Percentiles rank a stretch among this genome's conserved stretches.
Evolutionary conservation across 2,888 invertebrate species (phyloP).

Genomic region (Nymphalis urticae): DNA sequence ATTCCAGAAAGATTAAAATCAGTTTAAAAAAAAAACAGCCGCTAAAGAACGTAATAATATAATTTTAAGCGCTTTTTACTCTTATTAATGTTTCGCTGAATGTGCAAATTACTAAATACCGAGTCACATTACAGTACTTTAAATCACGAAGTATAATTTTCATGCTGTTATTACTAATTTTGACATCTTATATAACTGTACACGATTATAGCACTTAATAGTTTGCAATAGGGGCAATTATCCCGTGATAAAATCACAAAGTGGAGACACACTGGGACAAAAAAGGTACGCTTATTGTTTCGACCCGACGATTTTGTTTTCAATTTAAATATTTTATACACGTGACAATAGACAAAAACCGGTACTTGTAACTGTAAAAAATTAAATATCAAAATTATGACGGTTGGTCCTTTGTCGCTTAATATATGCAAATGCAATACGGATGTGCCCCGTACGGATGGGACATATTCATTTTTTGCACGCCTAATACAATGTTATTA

Average conservation of each 20-base stretch:
- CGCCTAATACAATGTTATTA: conserved; percentile 27
- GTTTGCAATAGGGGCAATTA: conserved; percentile 27
- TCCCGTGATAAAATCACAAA: conserved; percentile 25
- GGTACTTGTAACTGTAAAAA: conserved; percentile 80
- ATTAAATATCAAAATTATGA: conserved; percentile 80
- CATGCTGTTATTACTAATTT: conserved; percentile 59
- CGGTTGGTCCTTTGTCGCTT: conserved; percentile 70
- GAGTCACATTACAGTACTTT: conserved; percentile 33
- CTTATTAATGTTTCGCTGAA: background rate
- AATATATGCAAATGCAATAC: conserved; percentile 73
- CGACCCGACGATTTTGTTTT: conserved; percentile 74
- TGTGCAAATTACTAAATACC: conserved; percentile 11
- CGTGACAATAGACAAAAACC: conserved; percentile 78
- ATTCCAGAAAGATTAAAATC: too few relatives aligned
- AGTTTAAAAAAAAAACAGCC: too few relatives aligned
- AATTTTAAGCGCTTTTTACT: background rate
- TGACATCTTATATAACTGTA: conserved; percentile 42
- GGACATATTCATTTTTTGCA: conserved; percentile 43
- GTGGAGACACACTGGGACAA: conserved; percentile 53
- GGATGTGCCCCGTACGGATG: conserved; percentile 52
- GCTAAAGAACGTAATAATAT: too few relatives aligned
- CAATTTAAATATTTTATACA: conserved; percentile 79
- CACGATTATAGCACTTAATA: conserved; percentile 24
- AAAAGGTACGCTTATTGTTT: conserved; percentile 74
- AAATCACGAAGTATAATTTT: conserved; percentile 45